Conservation (phyloP, 1,140 invertebrate species). For the Chionoecetes opilio region DNA sequence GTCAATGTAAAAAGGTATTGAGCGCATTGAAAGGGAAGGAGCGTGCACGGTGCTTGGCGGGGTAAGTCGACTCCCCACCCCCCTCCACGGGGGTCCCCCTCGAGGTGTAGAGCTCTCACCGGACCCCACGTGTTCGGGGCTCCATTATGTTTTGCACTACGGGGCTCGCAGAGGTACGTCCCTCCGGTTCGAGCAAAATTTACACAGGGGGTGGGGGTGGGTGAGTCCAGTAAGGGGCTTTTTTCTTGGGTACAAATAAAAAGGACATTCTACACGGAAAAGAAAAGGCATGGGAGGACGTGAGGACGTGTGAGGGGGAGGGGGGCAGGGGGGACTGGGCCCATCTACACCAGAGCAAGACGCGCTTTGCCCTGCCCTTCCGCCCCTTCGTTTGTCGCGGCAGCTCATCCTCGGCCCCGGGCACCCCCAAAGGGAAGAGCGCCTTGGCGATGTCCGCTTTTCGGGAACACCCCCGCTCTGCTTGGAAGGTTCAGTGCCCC, state of each 20-base stretch:
- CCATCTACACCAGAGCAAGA: background rate
- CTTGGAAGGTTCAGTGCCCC: constrained; percentile 70
- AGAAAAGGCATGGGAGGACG: background rate
- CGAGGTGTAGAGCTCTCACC: background rate
- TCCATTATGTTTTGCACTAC: background rate
- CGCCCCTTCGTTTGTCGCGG: background rate
- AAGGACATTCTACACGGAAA: background rate
- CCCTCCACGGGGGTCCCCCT: background rate
- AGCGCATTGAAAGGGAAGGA: background rate
- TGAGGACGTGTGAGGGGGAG: background rate
- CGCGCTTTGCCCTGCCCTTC: background rate
- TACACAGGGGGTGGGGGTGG: background rate
- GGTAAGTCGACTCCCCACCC: background rate
- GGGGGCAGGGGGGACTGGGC: background rate
- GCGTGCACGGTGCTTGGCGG: background rate
- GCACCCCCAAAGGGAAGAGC: background rate
- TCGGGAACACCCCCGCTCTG: constrained; percentile 43
- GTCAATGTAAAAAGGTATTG: background rate
- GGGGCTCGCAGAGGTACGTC: background rate
- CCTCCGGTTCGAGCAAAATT: background rate
- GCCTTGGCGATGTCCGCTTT: background rate
- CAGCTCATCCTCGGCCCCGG: background rate
- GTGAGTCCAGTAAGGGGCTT: background rate
- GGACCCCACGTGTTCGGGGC: background rate
- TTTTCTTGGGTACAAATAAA: background rate